Conservation (phyloP, 2,888 invertebrate species). For the Lasioglossum marginatum region DNA sequence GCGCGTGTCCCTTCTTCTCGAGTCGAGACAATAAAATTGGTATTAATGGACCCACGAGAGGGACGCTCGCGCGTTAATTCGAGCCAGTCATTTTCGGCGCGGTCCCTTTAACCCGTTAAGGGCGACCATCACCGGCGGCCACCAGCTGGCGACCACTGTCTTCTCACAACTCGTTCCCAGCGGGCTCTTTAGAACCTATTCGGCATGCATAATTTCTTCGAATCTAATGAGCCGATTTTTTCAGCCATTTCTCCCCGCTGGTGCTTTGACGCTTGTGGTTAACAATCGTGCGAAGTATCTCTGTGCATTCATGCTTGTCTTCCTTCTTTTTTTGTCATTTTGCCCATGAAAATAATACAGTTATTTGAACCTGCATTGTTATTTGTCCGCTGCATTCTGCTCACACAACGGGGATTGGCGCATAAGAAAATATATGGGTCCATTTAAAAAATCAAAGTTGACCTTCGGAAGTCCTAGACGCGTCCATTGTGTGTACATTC, state of each 20-base stretch:
- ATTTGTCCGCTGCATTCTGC: too few species aligned
- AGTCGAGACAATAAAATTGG: constrained; percentile 50
- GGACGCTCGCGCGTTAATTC: constrained; percentile 23
- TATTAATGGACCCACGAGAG: constrained; percentile 48
- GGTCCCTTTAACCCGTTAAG: constrained; percentile 31
- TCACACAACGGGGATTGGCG: too few species aligned
- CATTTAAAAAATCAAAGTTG: too few species aligned
- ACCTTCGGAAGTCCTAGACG: too few species aligned
- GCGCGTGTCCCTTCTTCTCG: not conserved
- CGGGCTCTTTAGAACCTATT: not conserved
- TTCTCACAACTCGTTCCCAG: constrained; percentile 12
- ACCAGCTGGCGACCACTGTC: not conserved
- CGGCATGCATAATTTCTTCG: not conserved
- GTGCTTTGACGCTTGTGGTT: not conserved
- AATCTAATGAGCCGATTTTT: not conserved
- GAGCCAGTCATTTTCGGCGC: constrained; percentile 15
- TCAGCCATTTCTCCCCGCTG: not conserved
- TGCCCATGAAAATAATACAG: too few species aligned
- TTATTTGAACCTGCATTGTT: too few species aligned
- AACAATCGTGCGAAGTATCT: not conserved
- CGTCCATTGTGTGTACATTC: too few species aligned
- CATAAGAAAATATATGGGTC: too few species aligned
- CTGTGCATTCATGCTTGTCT: not conserved
- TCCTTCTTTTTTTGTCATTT: not conserved
- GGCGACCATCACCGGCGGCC: not conserved